A percentile compares a stretch with the other conserved stretches of the same genome.
phyloP scores from a whole-genome alignment of 2,888 invertebrate species.

The Sesia bembeciformis region DNA sequence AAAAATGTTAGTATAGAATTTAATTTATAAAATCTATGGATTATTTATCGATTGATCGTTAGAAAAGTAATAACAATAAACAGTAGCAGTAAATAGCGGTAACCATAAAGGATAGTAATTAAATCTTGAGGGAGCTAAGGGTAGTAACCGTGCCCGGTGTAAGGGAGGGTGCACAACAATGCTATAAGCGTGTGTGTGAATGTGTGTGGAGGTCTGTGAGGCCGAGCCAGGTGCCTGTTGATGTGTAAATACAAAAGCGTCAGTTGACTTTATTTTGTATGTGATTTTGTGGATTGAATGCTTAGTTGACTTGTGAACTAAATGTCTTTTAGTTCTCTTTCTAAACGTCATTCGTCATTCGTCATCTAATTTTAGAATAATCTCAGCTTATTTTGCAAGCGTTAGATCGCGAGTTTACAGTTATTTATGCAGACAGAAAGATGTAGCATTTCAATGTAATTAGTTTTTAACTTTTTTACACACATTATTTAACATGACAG shows the following conservation, averaged over 20 bases:
- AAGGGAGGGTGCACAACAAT: slow-evolving; percentile 22
- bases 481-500: too few relatives aligned
- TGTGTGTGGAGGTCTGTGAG: slow-evolving; percentile 5
- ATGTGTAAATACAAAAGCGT: slow-evolving; percentile 26
- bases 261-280: slow-evolving; percentile 37
- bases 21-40: neutral
- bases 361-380: too few relatives aligned
- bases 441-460: too few relatives aligned
- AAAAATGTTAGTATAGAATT: too few relatives aligned
- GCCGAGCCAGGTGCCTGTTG: slow-evolving; percentile 30
- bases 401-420: too few relatives aligned
- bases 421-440: too few relatives aligned
- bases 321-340: neutral
- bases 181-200: neutral
- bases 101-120: slow-evolving; percentile 46
- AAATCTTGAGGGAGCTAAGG: slow-evolving; percentile 42
- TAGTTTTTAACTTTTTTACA: too few relatives aligned
- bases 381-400: too few relatives aligned
- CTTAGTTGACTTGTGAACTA: neutral
- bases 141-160: slow-evolving; percentile 2
- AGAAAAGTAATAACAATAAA: slow-evolving; percentile 30
- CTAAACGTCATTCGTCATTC: neutral
- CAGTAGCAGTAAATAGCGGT: slow-evolving; percentile 28
- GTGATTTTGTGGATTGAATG: slow-evolving; percentile 15
- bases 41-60: neutral